These are phyloP conservation scores for Papilio dardanus DNA, from an alignment of 1,140 invertebrate genomes.

Conservation along the genomic window DNA sequence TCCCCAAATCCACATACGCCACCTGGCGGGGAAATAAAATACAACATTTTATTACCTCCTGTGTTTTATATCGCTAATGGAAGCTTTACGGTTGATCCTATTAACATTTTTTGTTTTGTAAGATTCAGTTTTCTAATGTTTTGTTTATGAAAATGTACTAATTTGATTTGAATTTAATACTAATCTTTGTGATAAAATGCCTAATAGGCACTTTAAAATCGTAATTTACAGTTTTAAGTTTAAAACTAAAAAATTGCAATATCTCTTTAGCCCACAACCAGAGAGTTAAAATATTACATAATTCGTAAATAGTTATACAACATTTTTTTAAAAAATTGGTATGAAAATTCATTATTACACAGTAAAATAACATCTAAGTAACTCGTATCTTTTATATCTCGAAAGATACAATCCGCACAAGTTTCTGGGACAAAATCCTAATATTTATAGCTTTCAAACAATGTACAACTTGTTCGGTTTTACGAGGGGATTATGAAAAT, in stretches of 20 bases:
- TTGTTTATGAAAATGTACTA: not conserved
- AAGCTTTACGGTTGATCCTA: not conserved
- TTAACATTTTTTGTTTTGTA: not conserved
- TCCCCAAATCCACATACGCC: not conserved
- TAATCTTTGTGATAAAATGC: no score
- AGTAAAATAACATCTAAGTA: not conserved
- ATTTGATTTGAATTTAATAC: not conserved
- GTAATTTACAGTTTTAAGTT: no score
- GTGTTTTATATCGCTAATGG: not conserved
- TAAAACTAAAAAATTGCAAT: not conserved
- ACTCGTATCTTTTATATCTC: not conserved
- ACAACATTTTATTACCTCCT: not conserved
- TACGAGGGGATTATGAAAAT: slow-evolving; percentile 6
- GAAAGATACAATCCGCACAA: not conserved
- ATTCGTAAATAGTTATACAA: no score
- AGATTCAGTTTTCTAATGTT: not conserved
- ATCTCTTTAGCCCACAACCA: not conserved
- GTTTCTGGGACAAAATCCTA: not conserved
- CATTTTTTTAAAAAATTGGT: no score
- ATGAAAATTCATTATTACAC: no score
- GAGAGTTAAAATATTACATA: not conserved
- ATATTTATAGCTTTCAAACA: slow-evolving; percentile 16
- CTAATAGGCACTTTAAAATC: no score
- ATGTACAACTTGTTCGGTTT: slow-evolving; percentile 5
- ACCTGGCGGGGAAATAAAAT: not conserved